Evolutionary conservation across 2,888 invertebrate genomes (phyloP).

Genomic region (Andricus quercusramuli): DNA sequence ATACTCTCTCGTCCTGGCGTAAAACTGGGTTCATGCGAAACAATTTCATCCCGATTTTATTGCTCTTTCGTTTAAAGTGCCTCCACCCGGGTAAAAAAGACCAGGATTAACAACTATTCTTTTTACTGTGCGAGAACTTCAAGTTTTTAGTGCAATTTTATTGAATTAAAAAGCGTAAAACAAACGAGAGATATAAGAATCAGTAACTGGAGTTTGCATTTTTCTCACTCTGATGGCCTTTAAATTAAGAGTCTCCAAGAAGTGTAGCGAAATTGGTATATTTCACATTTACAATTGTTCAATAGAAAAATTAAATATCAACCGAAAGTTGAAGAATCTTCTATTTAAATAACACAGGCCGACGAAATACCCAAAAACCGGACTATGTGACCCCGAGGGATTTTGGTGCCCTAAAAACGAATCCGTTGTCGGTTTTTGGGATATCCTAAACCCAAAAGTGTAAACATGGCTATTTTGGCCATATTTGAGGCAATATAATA

Average conservation of each 20-base stretch:
- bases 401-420: too few relatives aligned
- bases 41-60: constrained; percentile 18
- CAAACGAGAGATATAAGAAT: neutral
- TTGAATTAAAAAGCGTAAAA: neutral
- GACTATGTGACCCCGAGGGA: too few relatives aligned
- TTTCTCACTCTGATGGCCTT: neutral
- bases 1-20: neutral
- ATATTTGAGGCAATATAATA: too few relatives aligned
- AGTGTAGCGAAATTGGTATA: too few relatives aligned
- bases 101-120: constrained; percentile 43
- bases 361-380: too few relatives aligned
- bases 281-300: too few relatives aligned
- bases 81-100: neutral
- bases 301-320: too few relatives aligned
- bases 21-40: constrained; percentile 25
- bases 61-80: constrained; percentile 1
- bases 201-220: neutral
- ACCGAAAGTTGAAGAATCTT: too few relatives aligned
- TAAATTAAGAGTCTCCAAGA: neutral
- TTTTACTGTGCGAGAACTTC: neutral
- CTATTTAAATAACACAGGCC: too few relatives aligned
- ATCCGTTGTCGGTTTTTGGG: too few relatives aligned
- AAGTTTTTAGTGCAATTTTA: neutral
- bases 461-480: too few relatives aligned
- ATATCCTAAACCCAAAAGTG: too few relatives aligned